Base-by-base conservation (phyloP, 2,888 invertebrate genomes). In the Pachliopta kotzebuea region DNA sequence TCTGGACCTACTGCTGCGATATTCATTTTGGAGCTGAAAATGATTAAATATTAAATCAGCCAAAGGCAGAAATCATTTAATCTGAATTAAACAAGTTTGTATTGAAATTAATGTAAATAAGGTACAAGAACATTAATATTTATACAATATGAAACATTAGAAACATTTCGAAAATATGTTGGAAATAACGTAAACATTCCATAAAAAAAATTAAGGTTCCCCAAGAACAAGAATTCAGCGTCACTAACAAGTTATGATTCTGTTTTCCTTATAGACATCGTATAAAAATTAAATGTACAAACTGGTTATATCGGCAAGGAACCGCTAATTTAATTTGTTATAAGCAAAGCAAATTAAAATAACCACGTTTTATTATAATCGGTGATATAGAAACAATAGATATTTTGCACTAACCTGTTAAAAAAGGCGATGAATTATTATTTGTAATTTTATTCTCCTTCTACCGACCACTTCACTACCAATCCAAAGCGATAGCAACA, bases 1-100 rank as follows among this genome's bases (percentile, higher is more conserved):
- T 83, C 76, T 0, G 91, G 86, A 0, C 93, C 93, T 53, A 92
- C 88, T 17, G 73, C 67, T 8, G 64, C 29, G 14, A 63, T 56
- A 42, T 60, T 65, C 65, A 65, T 65, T 2, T 24, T 65, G 29
- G 29, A 20, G 45, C 65, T 65, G 60, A 20, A 64, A 64, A 26
- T n/a, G n/a, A 14, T 45, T 45, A n/a, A 45, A 18, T 6, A 45
- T n/a, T 4, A 18, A 45, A 45, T 45, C 1, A 45, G 45, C 45
- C 45, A 45, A n/a, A n/a, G n/a, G 7, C 45, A 6, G 8, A 4
- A n/a, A 45, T n/a, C 3, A n/a, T 45, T 17, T 2, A 11, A 37
- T 11, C 3, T 4, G 4, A 45, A 45, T n/a, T 2, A 45, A 45
- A 4, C 4, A n/a, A 4, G n/a, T 4, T 45, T 4, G n/a, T 14